These are phyloP conservation scores for Diadromus collaris DNA, from an alignment of 2,888 invertebrate species.

Conservation along the genomic window DNA sequence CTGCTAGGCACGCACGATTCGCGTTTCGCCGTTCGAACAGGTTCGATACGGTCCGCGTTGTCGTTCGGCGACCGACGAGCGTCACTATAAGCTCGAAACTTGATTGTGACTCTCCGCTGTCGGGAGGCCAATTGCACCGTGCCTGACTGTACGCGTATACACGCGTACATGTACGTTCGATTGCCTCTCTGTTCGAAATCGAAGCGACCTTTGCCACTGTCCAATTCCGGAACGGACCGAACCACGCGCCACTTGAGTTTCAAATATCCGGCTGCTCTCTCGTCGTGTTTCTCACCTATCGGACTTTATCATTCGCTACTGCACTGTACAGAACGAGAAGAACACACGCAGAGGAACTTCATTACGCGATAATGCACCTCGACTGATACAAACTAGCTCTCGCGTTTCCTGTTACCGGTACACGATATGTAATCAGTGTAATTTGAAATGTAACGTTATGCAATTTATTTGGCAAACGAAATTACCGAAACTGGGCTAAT, in stretches of 20 bases:
- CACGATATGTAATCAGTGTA: not conserved
- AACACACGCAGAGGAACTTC: not conserved
- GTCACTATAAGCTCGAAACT: conserved; percentile 62
- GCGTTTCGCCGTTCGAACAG: conserved; percentile 16
- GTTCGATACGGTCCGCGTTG: conserved; percentile 45
- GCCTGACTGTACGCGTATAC: not conserved
- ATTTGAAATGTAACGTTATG: not conserved
- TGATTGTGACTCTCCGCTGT: conserved; percentile 62
- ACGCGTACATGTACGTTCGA: not conserved
- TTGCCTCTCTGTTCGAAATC: not conserved
- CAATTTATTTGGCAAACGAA: not conserved
- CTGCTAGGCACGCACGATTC: conserved; percentile 26
- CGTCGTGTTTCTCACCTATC: conserved; percentile 21
- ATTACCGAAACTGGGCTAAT: not conserved
- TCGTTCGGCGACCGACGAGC: conserved; percentile 31
- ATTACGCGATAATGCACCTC: not conserved
- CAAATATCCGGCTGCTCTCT: conserved; percentile 35
- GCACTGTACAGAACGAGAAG: not conserved
- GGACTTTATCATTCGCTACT: not conserved
- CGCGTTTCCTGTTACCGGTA: not conserved
- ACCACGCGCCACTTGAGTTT: conserved; percentile 40
- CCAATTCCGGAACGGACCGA: conserved; percentile 24
- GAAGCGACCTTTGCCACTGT: conserved; percentile 28
- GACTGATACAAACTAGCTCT: not conserved
- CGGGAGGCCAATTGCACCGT: conserved; percentile 43